These are phyloP conservation scores for Merops nubicus DNA, from an alignment of 2,113 vertebrate genomes.

Conservation along the genomic window DNA sequence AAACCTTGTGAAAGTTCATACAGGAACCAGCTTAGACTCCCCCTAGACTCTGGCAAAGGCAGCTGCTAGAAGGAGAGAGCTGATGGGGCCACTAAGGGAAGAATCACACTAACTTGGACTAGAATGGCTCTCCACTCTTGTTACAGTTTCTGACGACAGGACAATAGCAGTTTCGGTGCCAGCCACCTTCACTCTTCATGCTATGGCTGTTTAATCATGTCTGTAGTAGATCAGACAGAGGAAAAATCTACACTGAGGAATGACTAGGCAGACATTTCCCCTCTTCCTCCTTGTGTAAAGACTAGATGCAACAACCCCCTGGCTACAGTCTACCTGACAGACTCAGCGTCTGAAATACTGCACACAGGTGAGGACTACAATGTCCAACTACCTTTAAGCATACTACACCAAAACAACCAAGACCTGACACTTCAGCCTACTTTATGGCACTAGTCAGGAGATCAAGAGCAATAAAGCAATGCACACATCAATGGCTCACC, in stretches of 20 bases:
- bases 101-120: background rate
- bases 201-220: background rate
- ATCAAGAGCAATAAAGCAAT: accelerated
- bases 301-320: background rate
- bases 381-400: background rate
- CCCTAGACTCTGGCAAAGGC: background rate
- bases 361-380: background rate
- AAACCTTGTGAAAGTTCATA: background rate
- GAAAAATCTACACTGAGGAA: background rate
- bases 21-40: background rate
- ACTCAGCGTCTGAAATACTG: background rate
- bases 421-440: background rate
- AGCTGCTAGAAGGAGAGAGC: background rate
- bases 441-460: background rate
- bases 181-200: background rate
- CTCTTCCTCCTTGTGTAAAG: background rate
- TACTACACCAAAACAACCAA: background rate
- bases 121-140: background rate
- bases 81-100: background rate
- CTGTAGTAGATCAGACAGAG: accelerated
- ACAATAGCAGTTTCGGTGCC: background rate
- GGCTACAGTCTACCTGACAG: background rate
- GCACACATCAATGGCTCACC: background rate
- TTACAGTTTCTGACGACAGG: background rate
- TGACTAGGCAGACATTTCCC: background rate